phyloP scores from a whole-genome alignment of 2,888 invertebrate genomes.

The Hydraecia micacea region DNA sequence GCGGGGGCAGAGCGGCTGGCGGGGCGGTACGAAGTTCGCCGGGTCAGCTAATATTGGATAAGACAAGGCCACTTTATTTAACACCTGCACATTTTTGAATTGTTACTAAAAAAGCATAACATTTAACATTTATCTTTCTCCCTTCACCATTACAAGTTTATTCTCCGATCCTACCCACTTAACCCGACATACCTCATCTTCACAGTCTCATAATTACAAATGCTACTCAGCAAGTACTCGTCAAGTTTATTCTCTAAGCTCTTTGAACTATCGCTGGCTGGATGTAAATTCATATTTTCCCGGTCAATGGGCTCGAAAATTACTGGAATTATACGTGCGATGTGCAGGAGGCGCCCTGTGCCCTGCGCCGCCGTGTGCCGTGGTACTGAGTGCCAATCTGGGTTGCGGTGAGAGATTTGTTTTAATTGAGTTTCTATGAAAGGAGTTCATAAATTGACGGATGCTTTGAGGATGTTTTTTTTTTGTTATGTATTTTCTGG shows the following conservation, averaged over 20 bases:
- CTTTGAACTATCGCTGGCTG: slow-evolving; percentile 78
- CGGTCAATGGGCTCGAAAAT: slow-evolving; percentile 82
- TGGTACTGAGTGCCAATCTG: slow-evolving; percentile 19
- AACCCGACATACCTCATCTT: slow-evolving; percentile 20
- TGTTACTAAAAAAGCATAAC: no score
- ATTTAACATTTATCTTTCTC: background rate
- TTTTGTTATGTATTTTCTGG: background rate
- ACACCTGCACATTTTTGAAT: no score
- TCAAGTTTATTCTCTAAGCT: slow-evolving; percentile 78
- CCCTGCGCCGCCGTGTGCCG: background rate
- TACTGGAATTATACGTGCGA: slow-evolving; percentile 79
- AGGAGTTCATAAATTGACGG: slow-evolving; percentile 9
- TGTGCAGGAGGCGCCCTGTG: slow-evolving; percentile 57
- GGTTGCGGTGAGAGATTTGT: slow-evolving; percentile 26
- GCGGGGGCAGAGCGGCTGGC: no score
- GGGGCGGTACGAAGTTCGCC: no score
- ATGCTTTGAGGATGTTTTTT: background rate
- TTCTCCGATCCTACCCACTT: background rate
- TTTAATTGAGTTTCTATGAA: slow-evolving; percentile 56
- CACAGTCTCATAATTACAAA: slow-evolving; percentile 60
- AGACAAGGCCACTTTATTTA: no score
- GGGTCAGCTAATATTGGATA: no score
- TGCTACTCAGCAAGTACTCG: slow-evolving; percentile 58
- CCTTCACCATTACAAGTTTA: background rate
- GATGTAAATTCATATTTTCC: slow-evolving; percentile 79